Evolutionary conservation across 2,113 vertebrate genomes (phyloP).

Genomic region (Nesogale talazaci): DNA sequence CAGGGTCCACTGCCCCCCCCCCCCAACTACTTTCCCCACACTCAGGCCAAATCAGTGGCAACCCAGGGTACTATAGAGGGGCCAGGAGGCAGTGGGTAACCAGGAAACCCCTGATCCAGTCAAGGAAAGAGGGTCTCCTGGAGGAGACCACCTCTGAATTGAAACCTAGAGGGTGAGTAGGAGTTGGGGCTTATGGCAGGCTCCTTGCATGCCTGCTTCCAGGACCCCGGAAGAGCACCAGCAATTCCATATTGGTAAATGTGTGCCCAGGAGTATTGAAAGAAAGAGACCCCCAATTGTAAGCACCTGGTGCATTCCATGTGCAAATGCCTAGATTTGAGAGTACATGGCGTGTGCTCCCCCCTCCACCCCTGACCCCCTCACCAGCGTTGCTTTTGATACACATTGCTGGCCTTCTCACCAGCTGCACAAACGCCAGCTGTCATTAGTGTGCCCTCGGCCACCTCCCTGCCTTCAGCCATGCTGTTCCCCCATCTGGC

Average conservation of each 20-base stretch:
- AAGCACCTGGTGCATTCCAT: background rate
- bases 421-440: background rate
- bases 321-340: background rate
- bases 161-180: background rate
- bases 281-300: background rate
- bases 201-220: background rate
- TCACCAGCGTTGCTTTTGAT: background rate
- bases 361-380: background rate
- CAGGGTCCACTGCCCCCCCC: background rate
- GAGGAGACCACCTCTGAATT: background rate
- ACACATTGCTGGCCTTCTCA: background rate
- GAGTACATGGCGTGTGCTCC: background rate
- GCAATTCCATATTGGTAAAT: slow-evolving; percentile 16
- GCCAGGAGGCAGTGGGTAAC: background rate
- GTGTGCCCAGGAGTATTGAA: background rate
- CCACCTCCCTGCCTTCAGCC: background rate
- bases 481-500: background rate
- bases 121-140: background rate
- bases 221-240: background rate
- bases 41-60: background rate
- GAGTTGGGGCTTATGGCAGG: background rate
- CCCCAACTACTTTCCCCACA: background rate
- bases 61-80: background rate
- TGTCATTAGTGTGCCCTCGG: background rate
- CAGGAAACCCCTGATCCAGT: too few relatives aligned